These are phyloP conservation scores for Bubalus kerabau DNA, from an alignment of 2,113 vertebrate genomes.

Conservation along the genomic window DNA sequence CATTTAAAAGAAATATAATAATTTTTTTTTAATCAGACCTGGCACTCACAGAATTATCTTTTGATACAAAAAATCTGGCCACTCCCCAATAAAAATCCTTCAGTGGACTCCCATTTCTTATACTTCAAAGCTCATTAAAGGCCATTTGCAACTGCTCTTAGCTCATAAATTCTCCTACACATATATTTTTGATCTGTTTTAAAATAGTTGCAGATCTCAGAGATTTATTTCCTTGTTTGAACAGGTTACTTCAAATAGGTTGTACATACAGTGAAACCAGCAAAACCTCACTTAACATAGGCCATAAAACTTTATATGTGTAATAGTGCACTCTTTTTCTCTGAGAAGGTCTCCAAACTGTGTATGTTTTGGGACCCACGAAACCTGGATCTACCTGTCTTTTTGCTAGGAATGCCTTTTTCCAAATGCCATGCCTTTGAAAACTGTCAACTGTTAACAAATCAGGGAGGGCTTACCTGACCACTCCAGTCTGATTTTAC, in stretches of 20 bases:
- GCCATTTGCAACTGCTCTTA: background rate
- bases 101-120: background rate
- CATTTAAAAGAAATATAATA: background rate
- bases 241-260: background rate
- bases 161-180: background rate
- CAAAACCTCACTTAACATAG: background rate
- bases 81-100: background rate
- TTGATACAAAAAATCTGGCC: background rate
- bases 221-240: background rate
- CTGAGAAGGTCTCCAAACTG: background rate
- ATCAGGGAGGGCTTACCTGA: background rate
- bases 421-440: background rate
- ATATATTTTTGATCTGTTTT: conserved; percentile 8
- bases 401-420: background rate
- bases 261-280: background rate
- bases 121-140: background rate
- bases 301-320: background rate
- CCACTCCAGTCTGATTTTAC: background rate
- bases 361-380: background rate
- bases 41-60: background rate
- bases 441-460: background rate
- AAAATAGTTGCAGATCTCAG: background rate
- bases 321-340: background rate
- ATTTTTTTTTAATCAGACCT: background rate
- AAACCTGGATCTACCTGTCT: background rate